A percentile compares a stretch with the other conserved stretches of the same genome.
phyloP scores from a whole-genome alignment of 2,888 invertebrate genomes.

The Agrochola macilenta region DNA sequence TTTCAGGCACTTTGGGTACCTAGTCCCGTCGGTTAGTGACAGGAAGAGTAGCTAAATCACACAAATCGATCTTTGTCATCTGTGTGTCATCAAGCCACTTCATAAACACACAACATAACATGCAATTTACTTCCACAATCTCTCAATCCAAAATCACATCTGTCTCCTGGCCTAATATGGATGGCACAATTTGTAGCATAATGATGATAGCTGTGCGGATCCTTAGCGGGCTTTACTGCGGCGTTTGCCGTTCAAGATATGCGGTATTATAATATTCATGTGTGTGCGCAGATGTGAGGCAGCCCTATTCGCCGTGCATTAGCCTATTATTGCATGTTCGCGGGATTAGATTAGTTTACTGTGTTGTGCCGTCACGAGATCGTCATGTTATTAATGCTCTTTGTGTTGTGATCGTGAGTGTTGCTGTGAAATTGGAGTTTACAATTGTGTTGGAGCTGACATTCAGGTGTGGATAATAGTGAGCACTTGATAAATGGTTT shows the following conservation, averaged over 20 bases:
- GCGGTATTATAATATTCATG: constrained; percentile 70
- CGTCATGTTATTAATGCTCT: constrained; percentile 44
- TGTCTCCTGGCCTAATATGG: constrained; percentile 63
- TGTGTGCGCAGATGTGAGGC: constrained; percentile 53
- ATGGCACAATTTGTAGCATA: constrained; percentile 73
- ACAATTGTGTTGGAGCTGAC: too few species aligned
- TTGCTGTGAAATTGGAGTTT: background rate
- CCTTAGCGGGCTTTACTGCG: constrained; percentile 68
- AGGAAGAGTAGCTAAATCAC: background rate
- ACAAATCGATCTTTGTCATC: background rate
- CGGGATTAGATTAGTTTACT: constrained; percentile 49
- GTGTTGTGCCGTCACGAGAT: constrained; percentile 44
- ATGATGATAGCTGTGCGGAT: constrained; percentile 73
- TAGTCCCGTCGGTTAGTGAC: too few species aligned
- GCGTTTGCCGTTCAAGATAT: constrained; percentile 68
- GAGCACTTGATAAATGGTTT: too few species aligned
- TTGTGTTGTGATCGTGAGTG: constrained; percentile 27
- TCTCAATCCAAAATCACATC: constrained; percentile 32
- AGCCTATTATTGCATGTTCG: constrained; percentile 57
- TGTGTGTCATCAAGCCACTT: constrained; percentile 1
- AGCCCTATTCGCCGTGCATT: constrained; percentile 47
- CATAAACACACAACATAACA: constrained; percentile 8
- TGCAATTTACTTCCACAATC: constrained; percentile 39
- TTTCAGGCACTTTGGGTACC: background rate
- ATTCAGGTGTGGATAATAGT: too few species aligned